Evolutionary conservation across 2,888 invertebrate species (phyloP), one percentile per base, ranked within the genome.

Genomic region (Molorchus minor): DNA sequence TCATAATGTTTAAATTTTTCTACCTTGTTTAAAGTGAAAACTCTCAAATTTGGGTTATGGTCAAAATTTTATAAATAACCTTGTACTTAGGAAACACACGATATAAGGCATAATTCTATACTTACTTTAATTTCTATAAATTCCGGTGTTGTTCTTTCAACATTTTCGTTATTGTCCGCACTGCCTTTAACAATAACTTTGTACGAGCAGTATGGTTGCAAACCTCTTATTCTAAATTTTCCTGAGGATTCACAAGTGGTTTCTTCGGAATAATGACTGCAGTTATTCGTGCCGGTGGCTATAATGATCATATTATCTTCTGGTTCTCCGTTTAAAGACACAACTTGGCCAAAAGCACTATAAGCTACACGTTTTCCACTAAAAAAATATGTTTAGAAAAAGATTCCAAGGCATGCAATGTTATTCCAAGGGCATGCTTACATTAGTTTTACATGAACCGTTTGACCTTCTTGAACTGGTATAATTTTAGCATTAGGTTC

Each of bases 311-410:
- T 86, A 35, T 88, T 88, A 2, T 85, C 79, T 81, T 94, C 92
- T 4, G 94, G 88, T 74, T 88, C 92, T 0, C 94, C 94, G 75
- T 92, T 94, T 70, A 98, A 83, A 0, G 96, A 92, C 25, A 87
- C 87, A 13, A 95, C 88, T 30, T 84, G 80, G 1, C 98, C 98
- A 75, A 87, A 90, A 40, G 91, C 91, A 73, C 97, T 98, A 83
- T 93, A 98, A 1, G 98, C 94, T 43, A 93, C 91, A 66, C 95
- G 87, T 49, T 87, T 89, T 0, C 94, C 96, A 46, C 91, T 91
- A 76, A 5, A 76, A 54, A 51, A 40, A 49, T 25, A 40, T 19
- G 20, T 19, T 35, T 10, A 13, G 20, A 47, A 51, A 29, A 40
- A 5, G 19, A 13, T 8, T 30, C n/a, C 29, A n/a, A 21, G 10